These are phyloP conservation scores for Achatina immaculata DNA, from an alignment of 1,140 invertebrate genomes.

Conservation along the genomic window DNA sequence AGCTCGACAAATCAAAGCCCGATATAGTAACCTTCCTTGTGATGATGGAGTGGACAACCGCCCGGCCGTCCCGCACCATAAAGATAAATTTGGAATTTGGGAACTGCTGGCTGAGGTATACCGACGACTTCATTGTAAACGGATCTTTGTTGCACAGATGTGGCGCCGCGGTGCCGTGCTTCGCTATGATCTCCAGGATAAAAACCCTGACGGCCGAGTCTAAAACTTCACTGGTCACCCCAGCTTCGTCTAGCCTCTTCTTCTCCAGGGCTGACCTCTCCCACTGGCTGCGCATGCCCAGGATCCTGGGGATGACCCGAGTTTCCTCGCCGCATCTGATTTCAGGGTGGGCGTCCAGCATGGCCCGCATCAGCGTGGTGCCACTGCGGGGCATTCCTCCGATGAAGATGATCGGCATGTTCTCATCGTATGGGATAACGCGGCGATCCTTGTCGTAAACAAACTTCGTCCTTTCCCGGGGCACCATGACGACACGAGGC, in stretches of 20 bases:
- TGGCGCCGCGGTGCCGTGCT: conserved; percentile 88
- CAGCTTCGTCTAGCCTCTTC: conserved; percentile 90
- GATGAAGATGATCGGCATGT: conserved; percentile 96
- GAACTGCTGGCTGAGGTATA: conserved; percentile 82
- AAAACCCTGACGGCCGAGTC: conserved; percentile 96
- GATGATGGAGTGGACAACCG: conserved; percentile 98
- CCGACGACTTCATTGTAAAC: conserved; percentile 90
- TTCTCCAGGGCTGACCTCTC: conserved; percentile 62
- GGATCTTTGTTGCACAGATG: conserved; percentile 99
- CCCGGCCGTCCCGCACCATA: conserved; percentile 97
- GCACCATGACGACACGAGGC: conserved; percentile 57
- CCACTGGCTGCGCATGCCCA: conserved; percentile 66
- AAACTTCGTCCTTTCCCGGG: conserved; percentile 50
- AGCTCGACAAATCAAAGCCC: conserved; percentile 94
- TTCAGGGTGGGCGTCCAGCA: conserved; percentile 97
- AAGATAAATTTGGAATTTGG: conserved; percentile 93
- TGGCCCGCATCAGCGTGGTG: conserved; percentile 96
- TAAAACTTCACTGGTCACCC: conserved; percentile 91
- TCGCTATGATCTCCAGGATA: conserved; percentile 82
- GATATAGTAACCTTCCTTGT: conserved; percentile 97
- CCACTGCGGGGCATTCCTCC: conserved; percentile 96
- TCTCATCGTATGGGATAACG: conserved; percentile 75
- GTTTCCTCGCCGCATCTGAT: conserved; percentile 98
- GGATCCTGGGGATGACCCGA: conserved; percentile 85
- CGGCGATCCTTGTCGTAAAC: conserved; percentile 56